These are phyloP conservation scores for Stenotaenia linearis DNA, from an alignment of 2,888 invertebrate species.

Conservation along the genomic window DNA sequence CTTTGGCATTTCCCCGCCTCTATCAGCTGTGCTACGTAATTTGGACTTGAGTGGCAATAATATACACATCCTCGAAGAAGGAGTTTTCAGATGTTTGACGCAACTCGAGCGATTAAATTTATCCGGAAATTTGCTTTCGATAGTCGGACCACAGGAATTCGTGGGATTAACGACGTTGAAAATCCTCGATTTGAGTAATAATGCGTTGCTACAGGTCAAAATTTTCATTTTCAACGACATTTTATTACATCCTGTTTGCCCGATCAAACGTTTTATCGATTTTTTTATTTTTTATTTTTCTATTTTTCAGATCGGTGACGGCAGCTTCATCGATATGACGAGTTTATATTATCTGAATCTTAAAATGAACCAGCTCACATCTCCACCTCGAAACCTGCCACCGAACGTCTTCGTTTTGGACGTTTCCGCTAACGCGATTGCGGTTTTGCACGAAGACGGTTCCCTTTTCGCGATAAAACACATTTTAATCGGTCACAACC, in stretches of 20 bases:
- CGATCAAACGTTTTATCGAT: background rate
- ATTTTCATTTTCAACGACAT: too few relatives aligned
- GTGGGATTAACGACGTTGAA: background rate
- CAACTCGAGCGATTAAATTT: background rate
- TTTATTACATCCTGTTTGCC: background rate
- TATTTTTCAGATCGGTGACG: background rate
- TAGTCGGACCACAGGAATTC: background rate
- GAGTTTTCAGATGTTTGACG: background rate
- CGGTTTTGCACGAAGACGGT: background rate
- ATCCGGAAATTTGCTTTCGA: background rate
- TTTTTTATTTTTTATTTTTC: background rate
- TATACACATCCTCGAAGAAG: background rate
- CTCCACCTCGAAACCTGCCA: background rate
- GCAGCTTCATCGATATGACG: background rate
- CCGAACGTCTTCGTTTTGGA: background rate
- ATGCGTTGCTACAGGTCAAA: slow-evolving; percentile 15
- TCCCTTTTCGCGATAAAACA: background rate
- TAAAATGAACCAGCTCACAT: background rate
- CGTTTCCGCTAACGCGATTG: background rate
- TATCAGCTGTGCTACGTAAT: background rate
- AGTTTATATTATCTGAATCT: background rate
- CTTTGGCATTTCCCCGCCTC: background rate
- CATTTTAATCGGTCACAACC: background rate
- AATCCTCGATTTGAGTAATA: background rate
- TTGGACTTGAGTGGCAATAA: slow-evolving; percentile 20